Percentiles rank a stretch among this genome's conserved stretches.
Evolutionary conservation across 2,797 vertebrate genomes (phyloP).

Genomic region (Mormyrus proboscirostris): DNA sequence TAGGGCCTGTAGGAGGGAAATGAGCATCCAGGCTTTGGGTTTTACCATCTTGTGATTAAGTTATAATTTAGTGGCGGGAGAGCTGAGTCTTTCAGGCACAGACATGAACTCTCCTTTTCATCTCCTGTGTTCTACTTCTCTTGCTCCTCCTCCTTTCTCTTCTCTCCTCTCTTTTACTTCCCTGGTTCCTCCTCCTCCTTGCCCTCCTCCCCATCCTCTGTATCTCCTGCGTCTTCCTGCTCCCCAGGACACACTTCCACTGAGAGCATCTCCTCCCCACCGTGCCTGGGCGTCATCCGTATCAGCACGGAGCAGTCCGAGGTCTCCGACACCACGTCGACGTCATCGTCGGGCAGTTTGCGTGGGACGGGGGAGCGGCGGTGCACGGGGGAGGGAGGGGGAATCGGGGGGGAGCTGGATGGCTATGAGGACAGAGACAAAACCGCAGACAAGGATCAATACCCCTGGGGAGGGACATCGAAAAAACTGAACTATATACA

Average conservation of each 20-base stretch:
- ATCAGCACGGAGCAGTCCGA: conserved; percentile 50
- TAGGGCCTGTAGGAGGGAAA: not conserved
- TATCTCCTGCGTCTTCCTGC: conserved; percentile 15
- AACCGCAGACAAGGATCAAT: not conserved
- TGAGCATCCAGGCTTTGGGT: not conserved
- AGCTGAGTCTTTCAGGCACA: not conserved
- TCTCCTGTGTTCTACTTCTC: not conserved
- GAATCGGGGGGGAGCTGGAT: conserved; percentile 50
- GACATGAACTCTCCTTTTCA: not conserved
- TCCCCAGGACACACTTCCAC: conserved; percentile 45
- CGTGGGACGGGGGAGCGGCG: conserved; percentile 37
- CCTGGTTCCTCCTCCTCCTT: conserved; percentile 25
- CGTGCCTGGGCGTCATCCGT: conserved; percentile 38
- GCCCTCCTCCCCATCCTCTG: conserved; percentile 29
- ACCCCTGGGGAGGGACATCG: not conserved
- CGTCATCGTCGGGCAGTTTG: conserved; percentile 14
- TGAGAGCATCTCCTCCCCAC: conserved; percentile 51
- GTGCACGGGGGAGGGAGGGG: conserved; percentile 49
- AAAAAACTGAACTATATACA: not conserved
- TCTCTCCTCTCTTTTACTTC: not conserved
- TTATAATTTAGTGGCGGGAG: not conserved
- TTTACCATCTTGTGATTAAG: not conserved
- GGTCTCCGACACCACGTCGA: conserved; percentile 38
- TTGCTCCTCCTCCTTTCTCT: not conserved
- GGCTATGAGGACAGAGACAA: conserved; percentile 46